Conservation (phyloP, 2,113 vertebrate species). For the Rhizomys pruinosus region DNA sequence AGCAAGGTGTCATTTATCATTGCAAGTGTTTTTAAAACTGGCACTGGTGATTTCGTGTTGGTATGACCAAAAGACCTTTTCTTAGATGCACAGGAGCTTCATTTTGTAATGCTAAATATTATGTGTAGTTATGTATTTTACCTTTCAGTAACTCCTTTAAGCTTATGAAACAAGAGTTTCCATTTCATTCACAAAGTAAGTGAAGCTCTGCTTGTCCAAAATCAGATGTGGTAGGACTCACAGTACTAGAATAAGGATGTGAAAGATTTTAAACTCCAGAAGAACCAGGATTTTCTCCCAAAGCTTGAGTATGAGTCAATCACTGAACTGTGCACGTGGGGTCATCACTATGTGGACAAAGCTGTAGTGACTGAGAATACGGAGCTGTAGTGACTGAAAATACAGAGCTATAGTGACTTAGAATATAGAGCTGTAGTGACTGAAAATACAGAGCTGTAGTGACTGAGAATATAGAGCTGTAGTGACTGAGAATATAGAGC, state of each 20-base stretch:
- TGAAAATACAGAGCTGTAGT: too few species aligned
- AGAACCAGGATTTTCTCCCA: not conserved
- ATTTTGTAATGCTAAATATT: not conserved
- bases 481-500: too few species aligned
- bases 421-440: too few species aligned
- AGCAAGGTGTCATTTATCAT: not conserved
- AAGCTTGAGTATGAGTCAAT: not conserved
- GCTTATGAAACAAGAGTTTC: not conserved
- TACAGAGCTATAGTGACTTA: too few species aligned
- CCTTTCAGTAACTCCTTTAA: constrained; percentile 5
- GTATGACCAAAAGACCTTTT: not conserved
- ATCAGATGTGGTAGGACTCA: not conserved
- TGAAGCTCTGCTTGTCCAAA: not conserved
- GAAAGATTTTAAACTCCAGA: constrained; percentile 7
- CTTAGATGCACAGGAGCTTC: not conserved
- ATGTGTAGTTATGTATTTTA: not conserved
- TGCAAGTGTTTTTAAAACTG: not conserved
- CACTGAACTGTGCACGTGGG: not conserved
- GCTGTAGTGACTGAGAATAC: not conserved
- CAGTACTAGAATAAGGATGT: too few species aligned
- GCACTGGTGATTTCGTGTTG: not conserved
- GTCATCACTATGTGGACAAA: fast-evolving
- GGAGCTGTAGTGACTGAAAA: too few species aligned
- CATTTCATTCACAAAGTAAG: not conserved
- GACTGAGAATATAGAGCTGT: too few species aligned